Evolutionary conservation across 2,888 invertebrate genomes (phyloP).

Genomic region (Slavum lentiscoides): DNA sequence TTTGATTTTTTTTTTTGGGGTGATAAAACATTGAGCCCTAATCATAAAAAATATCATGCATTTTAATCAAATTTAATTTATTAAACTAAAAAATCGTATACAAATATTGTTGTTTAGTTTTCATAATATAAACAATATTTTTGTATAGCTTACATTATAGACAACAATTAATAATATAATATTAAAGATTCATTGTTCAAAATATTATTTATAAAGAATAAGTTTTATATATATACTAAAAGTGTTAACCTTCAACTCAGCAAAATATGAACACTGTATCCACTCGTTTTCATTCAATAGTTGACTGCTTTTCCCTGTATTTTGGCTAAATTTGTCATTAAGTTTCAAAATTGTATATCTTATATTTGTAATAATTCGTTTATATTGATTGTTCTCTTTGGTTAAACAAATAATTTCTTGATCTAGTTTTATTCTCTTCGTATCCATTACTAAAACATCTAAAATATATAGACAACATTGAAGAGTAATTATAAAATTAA

Average conservation of each 20-base stretch:
- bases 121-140: not conserved
- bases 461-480: slow-evolving; percentile 10
- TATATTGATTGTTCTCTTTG: slow-evolving; percentile 61
- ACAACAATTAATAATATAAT: too few species aligned
- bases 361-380: slow-evolving; percentile 65
- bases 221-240: not conserved
- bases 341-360: slow-evolving; percentile 66
- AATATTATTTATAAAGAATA: not conserved
- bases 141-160: too few species aligned
- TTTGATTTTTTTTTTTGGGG: not conserved
- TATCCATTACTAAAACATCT: slow-evolving; percentile 69
- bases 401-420: slow-evolving; percentile 62
- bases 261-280: slow-evolving; percentile 31
- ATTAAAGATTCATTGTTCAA: not conserved
- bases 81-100: not conserved
- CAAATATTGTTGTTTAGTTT: not conserved
- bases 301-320: slow-evolving; percentile 63
- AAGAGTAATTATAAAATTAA: too few species aligned
- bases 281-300: slow-evolving; percentile 64
- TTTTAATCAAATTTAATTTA: too few species aligned
- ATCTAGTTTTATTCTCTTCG: slow-evolving; percentile 73
- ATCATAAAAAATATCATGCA: too few species aligned
- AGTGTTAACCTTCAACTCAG: slow-evolving; percentile 31
- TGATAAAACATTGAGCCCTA: too few species aligned
- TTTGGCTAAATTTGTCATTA: slow-evolving; percentile 61